These are phyloP conservation scores for Athene noctua DNA, from an alignment of 2,113 vertebrate species.

Conservation along the genomic window DNA sequence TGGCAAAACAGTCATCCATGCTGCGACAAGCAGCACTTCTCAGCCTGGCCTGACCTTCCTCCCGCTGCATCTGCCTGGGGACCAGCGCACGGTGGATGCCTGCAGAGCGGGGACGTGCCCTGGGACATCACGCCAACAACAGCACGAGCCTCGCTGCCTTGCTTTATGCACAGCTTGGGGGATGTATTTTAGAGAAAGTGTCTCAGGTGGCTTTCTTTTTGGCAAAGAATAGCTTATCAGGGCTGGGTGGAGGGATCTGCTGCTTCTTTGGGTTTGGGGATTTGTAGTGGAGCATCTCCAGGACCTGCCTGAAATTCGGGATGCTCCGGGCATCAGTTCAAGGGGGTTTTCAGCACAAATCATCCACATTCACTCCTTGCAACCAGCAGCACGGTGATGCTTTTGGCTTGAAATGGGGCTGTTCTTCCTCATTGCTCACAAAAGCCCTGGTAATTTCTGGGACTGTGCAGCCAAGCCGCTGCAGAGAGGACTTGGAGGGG, in stretches of 20 bases:
- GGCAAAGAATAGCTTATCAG: not conserved
- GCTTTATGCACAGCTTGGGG: not conserved
- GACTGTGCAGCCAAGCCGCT: not conserved
- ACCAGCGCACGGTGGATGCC: not conserved
- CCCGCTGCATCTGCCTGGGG: not conserved
- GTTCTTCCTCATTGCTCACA: not conserved
- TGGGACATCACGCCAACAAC: not conserved
- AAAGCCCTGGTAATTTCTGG: not conserved
- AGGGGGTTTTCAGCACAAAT: not conserved
- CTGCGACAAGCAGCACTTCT: not conserved
- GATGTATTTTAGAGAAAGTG: not conserved
- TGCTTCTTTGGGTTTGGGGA: not conserved
- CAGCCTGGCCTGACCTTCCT: not conserved
- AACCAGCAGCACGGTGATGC: rapidly evolving
- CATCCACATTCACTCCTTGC: not conserved
- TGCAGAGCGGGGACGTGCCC: not conserved
- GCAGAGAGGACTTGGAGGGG: not conserved
- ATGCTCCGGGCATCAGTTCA: not conserved
- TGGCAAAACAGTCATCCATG: not conserved
- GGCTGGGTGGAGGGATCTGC: not conserved
- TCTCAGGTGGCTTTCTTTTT: not conserved
- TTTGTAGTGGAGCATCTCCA: not conserved
- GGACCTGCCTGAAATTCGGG: not conserved
- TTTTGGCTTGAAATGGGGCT: not conserved
- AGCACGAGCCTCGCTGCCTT: rapidly evolving